phyloP scores from a whole-genome alignment of 2,113 vertebrate genomes.

The Ictalurus punctatus region DNA sequence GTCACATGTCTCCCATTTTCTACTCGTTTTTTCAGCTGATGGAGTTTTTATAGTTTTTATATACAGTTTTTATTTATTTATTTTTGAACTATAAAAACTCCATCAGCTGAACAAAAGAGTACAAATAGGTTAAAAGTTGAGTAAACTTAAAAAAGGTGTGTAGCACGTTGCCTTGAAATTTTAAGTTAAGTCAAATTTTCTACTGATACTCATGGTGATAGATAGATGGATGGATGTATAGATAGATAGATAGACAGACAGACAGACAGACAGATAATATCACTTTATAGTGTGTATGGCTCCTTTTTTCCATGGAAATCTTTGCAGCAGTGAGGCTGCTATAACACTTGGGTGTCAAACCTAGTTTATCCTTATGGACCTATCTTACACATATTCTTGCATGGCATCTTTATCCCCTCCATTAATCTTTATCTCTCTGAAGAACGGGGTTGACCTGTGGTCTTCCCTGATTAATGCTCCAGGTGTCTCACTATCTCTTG shows the following conservation, averaged over 20 bases:
- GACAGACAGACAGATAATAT: neutral
- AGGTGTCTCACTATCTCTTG: slow-evolving; percentile 29
- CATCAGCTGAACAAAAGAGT: too few relatives aligned
- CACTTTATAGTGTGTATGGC: neutral
- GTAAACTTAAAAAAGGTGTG: too few relatives aligned
- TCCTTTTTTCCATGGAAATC: neutral
- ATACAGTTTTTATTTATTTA: too few relatives aligned
- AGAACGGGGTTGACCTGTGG: slow-evolving; percentile 26
- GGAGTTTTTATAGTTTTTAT: too few relatives aligned
- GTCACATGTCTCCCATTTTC: too few relatives aligned
- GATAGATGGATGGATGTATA: neutral
- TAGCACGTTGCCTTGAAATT: too few relatives aligned
- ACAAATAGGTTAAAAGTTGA: too few relatives aligned
- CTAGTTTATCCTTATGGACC: neutral
- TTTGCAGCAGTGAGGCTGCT: neutral
- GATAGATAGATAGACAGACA: neutral
- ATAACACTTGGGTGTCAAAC: neutral
- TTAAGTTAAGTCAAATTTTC: too few relatives aligned
- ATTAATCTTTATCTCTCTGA: slow-evolving; percentile 24
- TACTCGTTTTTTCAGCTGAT: too few relatives aligned
- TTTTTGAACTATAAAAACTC: too few relatives aligned
- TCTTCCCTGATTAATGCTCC: slow-evolving; percentile 26
- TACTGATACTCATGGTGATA: neutral
- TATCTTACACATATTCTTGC: neutral
- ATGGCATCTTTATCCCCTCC: neutral